Evolutionary conservation across 2,113 vertebrate genomes (phyloP).

Genomic region (Cisticola juncidis): DNA sequence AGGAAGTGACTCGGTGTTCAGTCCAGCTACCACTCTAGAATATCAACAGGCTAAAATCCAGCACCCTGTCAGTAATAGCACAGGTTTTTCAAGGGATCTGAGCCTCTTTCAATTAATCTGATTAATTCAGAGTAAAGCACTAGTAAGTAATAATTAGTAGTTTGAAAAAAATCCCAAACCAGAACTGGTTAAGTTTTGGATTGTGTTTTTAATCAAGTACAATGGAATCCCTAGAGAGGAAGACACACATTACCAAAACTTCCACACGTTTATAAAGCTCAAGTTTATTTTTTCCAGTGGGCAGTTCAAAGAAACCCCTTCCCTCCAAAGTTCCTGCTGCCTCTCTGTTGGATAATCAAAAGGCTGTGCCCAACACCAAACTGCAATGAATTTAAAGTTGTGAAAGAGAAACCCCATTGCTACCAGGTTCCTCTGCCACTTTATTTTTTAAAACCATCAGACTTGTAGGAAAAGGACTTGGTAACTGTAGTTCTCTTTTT

Average conservation of each 20-base stretch:
- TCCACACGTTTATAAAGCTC: neutral
- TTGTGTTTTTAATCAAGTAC: neutral
- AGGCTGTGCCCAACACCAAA: neutral
- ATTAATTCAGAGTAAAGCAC: neutral
- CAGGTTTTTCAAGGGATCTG: neutral
- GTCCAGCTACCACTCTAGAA: neutral
- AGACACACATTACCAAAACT: neutral
- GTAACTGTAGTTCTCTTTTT: neutral
- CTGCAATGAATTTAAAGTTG: neutral
- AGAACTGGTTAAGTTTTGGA: neutral
- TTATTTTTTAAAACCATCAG: neutral
- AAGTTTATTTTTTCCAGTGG: neutral
- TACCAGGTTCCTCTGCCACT: neutral
- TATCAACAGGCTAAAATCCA: neutral
- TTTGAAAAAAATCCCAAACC: neutral
- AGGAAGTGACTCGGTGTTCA: neutral
- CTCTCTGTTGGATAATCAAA: neutral
- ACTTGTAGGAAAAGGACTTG: neutral
- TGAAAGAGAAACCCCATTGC: neutral
- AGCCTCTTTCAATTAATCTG: neutral
- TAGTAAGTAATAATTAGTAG: neutral
- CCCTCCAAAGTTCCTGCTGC: neutral
- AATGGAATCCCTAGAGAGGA: neutral
- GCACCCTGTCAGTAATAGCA: neutral
- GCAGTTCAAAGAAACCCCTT: neutral